These are phyloP conservation scores for Cylindroiulus punctatus DNA, from an alignment of 2,888 invertebrate genomes.

Conservation along the genomic window DNA sequence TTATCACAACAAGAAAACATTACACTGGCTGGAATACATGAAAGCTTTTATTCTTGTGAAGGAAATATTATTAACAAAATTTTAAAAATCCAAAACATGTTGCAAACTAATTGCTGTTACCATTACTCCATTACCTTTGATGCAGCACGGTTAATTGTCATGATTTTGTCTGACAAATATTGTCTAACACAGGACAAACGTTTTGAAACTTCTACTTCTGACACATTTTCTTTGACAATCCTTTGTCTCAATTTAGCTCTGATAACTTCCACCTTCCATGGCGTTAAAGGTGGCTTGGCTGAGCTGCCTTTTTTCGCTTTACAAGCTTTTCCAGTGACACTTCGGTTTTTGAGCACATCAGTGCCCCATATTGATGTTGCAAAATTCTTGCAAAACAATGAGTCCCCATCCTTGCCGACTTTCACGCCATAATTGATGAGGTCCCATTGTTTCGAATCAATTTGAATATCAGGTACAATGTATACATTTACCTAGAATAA, in stretches of 20 bases:
- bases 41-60: not conserved
- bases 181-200: not conserved
- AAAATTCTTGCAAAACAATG: not conserved
- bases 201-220: not conserved
- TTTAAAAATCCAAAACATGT: not conserved
- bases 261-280: not conserved
- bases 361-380: not conserved
- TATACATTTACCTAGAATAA: too few species aligned
- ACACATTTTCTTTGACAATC: not conserved
- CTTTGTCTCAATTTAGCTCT: not conserved
- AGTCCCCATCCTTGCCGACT: not conserved
- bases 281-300: not conserved
- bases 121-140: not conserved
- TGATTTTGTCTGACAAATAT: not conserved
- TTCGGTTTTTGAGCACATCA: not conserved
- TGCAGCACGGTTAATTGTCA: not conserved
- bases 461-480: too few species aligned
- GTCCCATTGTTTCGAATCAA: not conserved
- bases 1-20: not conserved
- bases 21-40: not conserved
- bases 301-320: not conserved
- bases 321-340: conserved; percentile 7
- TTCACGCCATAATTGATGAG: not conserved
- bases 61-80: not conserved
- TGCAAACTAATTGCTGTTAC: not conserved